Percentiles rank a stretch among this genome's conserved stretches.
Evolutionary conservation across 2,113 vertebrate genomes (phyloP).

Genomic region (Phyllopteryx taeniolatus): DNA sequence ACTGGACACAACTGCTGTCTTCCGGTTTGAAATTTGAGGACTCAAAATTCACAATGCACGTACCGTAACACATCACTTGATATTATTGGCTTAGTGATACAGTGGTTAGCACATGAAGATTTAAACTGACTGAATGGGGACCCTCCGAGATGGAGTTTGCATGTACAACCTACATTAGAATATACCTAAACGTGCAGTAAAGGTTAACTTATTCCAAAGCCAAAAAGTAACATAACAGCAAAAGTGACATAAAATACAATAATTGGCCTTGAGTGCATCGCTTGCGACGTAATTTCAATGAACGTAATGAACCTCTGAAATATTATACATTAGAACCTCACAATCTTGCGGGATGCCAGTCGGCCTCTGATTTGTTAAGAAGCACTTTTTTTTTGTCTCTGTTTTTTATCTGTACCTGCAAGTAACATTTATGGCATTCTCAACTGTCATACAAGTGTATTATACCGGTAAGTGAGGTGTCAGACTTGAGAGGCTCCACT

Average conservation of each 20-base stretch:
- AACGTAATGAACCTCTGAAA: not conserved
- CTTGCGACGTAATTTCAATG: not conserved
- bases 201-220: no score
- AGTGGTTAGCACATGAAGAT: not conserved
- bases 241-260: not conserved
- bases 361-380: not conserved
- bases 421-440: not conserved
- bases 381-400: not conserved
- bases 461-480: not conserved
- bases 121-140: not conserved
- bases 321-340: not conserved
- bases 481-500: not conserved
- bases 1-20: conserved; percentile 3
- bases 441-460: not conserved
- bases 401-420: not conserved
- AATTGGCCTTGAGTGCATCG: not conserved
- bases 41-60: not conserved
- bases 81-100: not conserved
- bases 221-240: not conserved
- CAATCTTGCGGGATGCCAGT: not conserved
- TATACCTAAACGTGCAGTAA: not conserved
- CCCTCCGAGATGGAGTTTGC: not conserved
- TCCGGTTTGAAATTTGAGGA: not conserved
- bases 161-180: not conserved
- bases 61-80: not conserved